Base-by-base conservation (phyloP, 2,113 vertebrate genomes). In the Pelmatolapia mariae region DNA sequence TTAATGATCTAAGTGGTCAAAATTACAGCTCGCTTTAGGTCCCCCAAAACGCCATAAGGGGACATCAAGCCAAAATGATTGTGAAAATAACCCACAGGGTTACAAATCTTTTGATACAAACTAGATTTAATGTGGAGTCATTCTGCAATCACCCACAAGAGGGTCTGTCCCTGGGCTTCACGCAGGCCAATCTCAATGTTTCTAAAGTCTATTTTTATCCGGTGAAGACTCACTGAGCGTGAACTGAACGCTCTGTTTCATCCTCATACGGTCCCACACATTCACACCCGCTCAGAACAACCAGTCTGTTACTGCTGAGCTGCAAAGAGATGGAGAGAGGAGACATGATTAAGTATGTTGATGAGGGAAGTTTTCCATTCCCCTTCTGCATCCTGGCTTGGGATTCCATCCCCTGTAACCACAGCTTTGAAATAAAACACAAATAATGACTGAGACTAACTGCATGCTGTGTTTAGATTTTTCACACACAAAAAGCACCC, bases 151-250 rank as follows among this genome's bases (percentile, higher is more conserved):
- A 36, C 54, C 61, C 86, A 80, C 79, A 22, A 53, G 61, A 78
- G 73, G 66, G 73, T 76, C 79, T 19, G 24, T 81, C 31, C 80
- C 52, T 31, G 56, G 52, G 66, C 80, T 83, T 86, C 71, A 86
- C 89, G 83, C 52, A 83, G 89, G 50, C 79, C 84, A 57, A 82
- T 81, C 76, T 82, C 47, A 31, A 78, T 81, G 79, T 89, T 91
- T 85, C 53, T 19, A 45, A 61, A 45, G 76, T 90, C 93, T 92
- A 91, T 93, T 93, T 93, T 90, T 85, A 91, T 38, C 89, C 10
- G 9, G 8, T 52, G 53, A 90, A 52, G 80, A 83, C 86, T 79
- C 87, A 85, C 57, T 11, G 89, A 93, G 91, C 82, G 80, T 91
- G 87, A 93, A 87, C 78, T 84, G 83, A 91, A 88, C 53, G 73